Evolutionary conservation across 2,888 invertebrate genomes (phyloP), one percentile per base, ranked within the genome.

Genomic region (Hipparchia semele): DNA sequence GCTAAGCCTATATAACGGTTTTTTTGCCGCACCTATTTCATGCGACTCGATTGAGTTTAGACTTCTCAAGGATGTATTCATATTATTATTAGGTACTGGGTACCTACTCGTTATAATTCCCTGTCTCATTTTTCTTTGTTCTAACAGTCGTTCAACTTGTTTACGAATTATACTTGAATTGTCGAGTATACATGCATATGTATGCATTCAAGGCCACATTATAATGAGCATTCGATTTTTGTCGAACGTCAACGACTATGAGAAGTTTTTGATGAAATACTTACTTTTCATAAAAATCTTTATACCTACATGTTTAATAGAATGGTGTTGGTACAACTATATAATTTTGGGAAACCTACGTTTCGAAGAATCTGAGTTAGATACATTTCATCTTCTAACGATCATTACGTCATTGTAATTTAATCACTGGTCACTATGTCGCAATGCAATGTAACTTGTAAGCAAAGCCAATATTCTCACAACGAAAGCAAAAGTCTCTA

Each of bases 1-100:
- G 80, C 68, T 74, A 64, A 77, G 77, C 77, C 76, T 77, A 73
- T 71, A 60, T 77, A 76, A 74, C 72, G 68, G 78, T 78, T 77
- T 78, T 78, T 75, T 75, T 53, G 45, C 70, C 68, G 74, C 70
- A 74, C 72, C 75, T 75, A 75, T 77, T 76, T 76, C 75, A 77
- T 72, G 71, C 71, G 72, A 68, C 67, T n/a, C 46, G 45, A 62
- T 74, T 74, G 73, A 71, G 72, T 75, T 76, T 73, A 75, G 74
- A 72, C 71, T 72, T 74, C 70, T 72, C 74, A 74, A 73, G 77
- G 72, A 71, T 75, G 74, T 73, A 73, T 76, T 67, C 65, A 2
- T 51, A 51, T 49, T 49, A 49, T 64, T 53, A 53, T 12, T 65
- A 33, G 39, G 6, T 73, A 71, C 68, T 61, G 60, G 39, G 39